Evolutionary conservation across 2,888 invertebrate genomes (phyloP).

Genomic region (Congeria kusceri): DNA sequence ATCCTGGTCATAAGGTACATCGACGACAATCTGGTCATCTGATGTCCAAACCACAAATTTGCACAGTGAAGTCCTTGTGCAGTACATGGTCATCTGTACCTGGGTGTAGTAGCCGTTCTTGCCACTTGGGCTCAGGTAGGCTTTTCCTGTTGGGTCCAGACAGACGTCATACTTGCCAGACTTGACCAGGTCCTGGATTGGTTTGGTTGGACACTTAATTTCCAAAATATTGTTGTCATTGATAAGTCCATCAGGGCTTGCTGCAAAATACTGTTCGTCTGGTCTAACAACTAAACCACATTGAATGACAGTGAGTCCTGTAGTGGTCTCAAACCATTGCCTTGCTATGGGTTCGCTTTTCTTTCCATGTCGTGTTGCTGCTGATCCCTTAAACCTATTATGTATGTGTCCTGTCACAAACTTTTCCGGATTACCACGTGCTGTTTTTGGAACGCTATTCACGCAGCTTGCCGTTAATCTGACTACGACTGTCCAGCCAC

Average conservation of each 20-base stretch:
- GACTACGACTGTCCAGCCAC: slow-evolving; percentile 26
- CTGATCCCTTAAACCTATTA: slow-evolving; percentile 28
- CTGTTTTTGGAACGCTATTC: slow-evolving; percentile 30
- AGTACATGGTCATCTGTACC: no score
- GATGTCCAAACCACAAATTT: no score
- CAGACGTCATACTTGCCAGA: no score
- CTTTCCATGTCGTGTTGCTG: slow-evolving; percentile 29
- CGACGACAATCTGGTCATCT: no score
- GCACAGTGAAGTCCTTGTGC: no score
- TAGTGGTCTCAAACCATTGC: slow-evolving; percentile 20
- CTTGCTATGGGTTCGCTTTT: slow-evolving; percentile 26
- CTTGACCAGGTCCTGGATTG: no score
- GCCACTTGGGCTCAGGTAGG: no score
- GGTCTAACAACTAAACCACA: slow-evolving; percentile 12
- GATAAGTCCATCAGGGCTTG: slow-evolving; percentile 40
- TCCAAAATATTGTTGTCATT: no score
- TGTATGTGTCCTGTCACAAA: slow-evolving; percentile 27
- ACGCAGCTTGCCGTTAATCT: slow-evolving; percentile 15
- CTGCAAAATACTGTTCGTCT: slow-evolving; percentile 30
- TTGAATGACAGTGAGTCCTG: not conserved
- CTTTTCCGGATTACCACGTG: slow-evolving; percentile 26
- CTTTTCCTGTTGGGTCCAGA: no score
- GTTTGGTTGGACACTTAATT: no score
- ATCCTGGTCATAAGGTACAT: no score
- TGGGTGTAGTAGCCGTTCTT: no score